These are phyloP conservation scores for Cettia cetti DNA, from an alignment of 2,113 vertebrate genomes.

Conservation along the genomic window DNA sequence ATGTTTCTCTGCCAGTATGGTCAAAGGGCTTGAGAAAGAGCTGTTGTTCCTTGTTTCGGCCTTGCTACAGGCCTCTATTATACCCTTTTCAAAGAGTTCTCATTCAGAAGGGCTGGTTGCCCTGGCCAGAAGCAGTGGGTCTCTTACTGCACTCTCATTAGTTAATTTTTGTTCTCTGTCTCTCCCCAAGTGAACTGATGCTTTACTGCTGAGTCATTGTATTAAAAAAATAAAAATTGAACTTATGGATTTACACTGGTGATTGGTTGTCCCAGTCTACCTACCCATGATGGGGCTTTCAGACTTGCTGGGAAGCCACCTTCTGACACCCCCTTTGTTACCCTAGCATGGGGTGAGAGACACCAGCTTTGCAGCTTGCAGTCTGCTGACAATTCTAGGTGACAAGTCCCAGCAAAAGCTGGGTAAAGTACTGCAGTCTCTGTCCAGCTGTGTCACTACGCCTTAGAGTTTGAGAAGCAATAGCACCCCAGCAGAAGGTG, in stretches of 20 bases:
- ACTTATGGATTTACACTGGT: neutral
- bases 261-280: neutral
- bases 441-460: neutral
- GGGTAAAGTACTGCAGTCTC: neutral
- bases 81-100: slow-evolving; percentile 27
- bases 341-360: accelerated
- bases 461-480: neutral
- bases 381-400: neutral
- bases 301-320: neutral
- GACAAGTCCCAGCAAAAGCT: neutral
- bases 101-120: neutral
- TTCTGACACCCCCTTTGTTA: neutral
- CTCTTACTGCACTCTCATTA: slow-evolving; percentile 1
- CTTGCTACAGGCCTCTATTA: neutral
- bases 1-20: slow-evolving; percentile 12
- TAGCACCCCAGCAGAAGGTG: neutral
- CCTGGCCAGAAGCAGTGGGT: neutral
- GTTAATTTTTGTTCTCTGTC: neutral
- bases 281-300: neutral
- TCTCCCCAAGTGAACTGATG: neutral
- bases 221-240: neutral
- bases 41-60: slow-evolving; percentile 14
- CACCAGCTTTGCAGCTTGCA: neutral
- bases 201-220: neutral
- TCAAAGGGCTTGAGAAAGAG: slow-evolving; percentile 47